Conservation (phyloP, 2,113 vertebrate species). For the Leucoraja erinaceus region DNA sequence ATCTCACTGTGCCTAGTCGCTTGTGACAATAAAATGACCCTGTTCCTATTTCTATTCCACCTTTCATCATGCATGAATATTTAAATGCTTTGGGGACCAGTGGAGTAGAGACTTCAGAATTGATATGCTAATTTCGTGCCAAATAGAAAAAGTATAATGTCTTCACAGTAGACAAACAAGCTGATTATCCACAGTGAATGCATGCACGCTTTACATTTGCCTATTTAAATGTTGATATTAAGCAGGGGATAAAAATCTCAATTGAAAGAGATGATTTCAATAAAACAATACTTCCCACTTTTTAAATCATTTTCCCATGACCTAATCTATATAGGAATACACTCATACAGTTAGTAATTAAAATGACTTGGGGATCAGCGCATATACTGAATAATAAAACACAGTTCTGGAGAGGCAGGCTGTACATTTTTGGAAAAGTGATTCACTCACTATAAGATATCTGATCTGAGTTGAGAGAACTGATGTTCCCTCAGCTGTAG, state of each 20-base stretch:
- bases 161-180: background rate
- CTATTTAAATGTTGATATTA: background rate
- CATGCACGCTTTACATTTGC: background rate
- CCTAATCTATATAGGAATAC: background rate
- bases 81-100: constrained; percentile 24
- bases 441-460: background rate
- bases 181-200: background rate
- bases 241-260: background rate
- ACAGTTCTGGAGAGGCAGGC: background rate
- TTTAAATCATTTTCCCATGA: background rate
- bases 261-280: background rate
- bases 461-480: background rate
- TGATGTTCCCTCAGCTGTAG: background rate
- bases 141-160: background rate
- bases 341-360: background rate
- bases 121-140: constrained; percentile 31
- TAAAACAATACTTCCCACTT: background rate
- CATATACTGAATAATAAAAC: background rate
- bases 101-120: constrained; percentile 16
- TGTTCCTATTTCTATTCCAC: background rate
- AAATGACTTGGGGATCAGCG: background rate
- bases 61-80: constrained; percentile 36
- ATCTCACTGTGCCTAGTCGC: too few species aligned
- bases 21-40: too few species aligned
- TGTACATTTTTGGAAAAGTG: background rate